Percentiles rank a stretch among this genome's conserved stretches.
These are phyloP conservation scores for Platerodrilus igneus DNA, from an alignment of 2,888 invertebrate species.

Conservation along the genomic window DNA sequence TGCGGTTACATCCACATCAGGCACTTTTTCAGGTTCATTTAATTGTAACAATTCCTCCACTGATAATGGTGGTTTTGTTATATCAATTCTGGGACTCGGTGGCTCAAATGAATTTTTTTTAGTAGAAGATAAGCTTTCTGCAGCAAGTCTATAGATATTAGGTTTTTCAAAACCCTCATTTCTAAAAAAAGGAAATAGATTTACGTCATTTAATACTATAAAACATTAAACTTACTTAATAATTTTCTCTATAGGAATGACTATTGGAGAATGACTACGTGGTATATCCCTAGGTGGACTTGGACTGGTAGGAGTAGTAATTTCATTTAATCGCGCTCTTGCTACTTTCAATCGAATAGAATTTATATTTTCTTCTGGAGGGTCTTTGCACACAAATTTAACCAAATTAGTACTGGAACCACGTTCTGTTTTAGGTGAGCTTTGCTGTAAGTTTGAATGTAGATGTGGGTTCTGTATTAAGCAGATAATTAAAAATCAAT, in stretches of 20 bases:
- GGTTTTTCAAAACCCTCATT: slow-evolving; percentile 28
- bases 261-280: slow-evolving; percentile 39
- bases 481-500: too few species aligned
- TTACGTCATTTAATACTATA: not conserved
- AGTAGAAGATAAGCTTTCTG: slow-evolving; percentile 32
- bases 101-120: slow-evolving; percentile 21
- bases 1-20: not conserved
- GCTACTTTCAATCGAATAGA: slow-evolving; percentile 19
- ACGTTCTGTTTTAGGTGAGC: too few species aligned
- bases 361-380: slow-evolving; percentile 7
- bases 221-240: slow-evolving; percentile 19
- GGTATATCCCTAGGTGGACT: slow-evolving; percentile 45
- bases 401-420: too few species aligned
- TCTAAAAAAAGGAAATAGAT: too few species aligned
- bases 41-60: slow-evolving; percentile 39
- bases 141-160: slow-evolving; percentile 38
- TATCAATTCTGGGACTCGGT: slow-evolving; percentile 29
- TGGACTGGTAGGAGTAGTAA: slow-evolving; percentile 48
- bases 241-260: slow-evolving; percentile 46
- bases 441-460: not conserved
- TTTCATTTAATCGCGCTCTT: slow-evolving; percentile 20
- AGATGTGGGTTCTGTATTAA: not conserved
- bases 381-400: slow-evolving; percentile 13
- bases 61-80: slow-evolving; percentile 43
- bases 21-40: slow-evolving; percentile 6